Evolutionary conservation across 2,888 invertebrate genomes (phyloP), one percentile per base, ranked within the genome.

Genomic region (Cataglyphis altisquamis): DNA sequence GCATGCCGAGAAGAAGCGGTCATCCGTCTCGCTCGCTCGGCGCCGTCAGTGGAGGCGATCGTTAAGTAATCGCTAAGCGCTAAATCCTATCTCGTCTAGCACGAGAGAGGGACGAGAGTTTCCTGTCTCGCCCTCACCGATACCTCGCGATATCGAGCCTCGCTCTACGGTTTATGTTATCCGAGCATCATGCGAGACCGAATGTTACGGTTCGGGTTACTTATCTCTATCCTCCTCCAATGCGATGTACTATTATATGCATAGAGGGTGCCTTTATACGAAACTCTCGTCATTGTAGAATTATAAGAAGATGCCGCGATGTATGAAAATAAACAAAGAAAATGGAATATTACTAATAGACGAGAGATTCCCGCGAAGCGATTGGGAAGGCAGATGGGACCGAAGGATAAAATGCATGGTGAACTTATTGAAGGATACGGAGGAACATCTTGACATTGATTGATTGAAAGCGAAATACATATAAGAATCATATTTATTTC

Each of bases 61-160:
- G 45, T 78, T 78, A 60, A 70, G 45, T 72, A 72, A 80, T 80
- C 45, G 48, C 41, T 18, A 29, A 67, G 25, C 68, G 39, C 21
- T 39, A 39, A 52, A 41, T 72, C 36, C 45, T 25, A 78, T 60
- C 60, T 78, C 29, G 52, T 78, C 57, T 39, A 57, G 39, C 41
- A 29, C 25, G 36, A 25, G n/a, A 8, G 18, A 39, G 21, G 12
- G 8, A 55, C 45, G 29, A 18, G 48, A 32, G n/a, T 36, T 52
- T 48, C 60, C 60, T 25, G 45, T 18, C 68, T 62, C 55, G 15
- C 36, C 18, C n/a, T 41, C 77, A 29, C 10, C 12, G 39, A 39
- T 39, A 39, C 39, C 29, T n/a, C 60, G 32, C 15, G 70, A 70
- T 57, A 68, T 29, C 68, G 21, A 57, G 21, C 4, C 15, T 45